A percentile compares a stretch with the other conserved stretches of the same genome.
Evolutionary conservation across 2,888 invertebrate species (phyloP).

Genomic region (Stenodera caucasica): DNA sequence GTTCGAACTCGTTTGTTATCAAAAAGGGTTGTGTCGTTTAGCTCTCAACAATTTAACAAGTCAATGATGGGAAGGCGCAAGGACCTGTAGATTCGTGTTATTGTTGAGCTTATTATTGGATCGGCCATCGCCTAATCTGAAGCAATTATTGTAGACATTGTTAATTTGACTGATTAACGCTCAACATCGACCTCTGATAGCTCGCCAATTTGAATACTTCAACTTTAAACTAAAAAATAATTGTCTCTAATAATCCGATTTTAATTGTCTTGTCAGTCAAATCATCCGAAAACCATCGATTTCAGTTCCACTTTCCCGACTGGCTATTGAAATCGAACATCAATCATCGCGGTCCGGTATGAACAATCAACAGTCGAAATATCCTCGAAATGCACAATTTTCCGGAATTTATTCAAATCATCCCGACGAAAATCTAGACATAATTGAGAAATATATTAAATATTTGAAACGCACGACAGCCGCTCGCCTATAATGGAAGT

Average conservation of each 20-base stretch:
- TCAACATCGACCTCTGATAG: conserved; percentile 22
- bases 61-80: too few relatives aligned
- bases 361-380: too few relatives aligned
- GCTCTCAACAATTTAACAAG: not conserved
- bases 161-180: conserved; percentile 46
- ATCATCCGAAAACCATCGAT: not conserved
- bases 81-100: conserved; percentile 43
- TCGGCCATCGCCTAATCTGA: conserved; percentile 38
- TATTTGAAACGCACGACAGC: not conserved
- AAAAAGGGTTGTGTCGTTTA: conserved; percentile 8
- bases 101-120: conserved; percentile 41
- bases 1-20: conserved; percentile 44
- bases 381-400: not conserved
- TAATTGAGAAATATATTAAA: conserved; percentile 2
- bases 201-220: not conserved
- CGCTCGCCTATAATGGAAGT: not conserved
- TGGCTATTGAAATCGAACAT: not conserved
- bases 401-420: not conserved
- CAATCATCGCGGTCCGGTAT: not conserved
- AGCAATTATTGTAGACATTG: conserved; percentile 39
- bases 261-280: not conserved
- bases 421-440: not conserved
- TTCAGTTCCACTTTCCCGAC: too few relatives aligned
- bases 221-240: not conserved
- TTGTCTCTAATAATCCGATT: not conserved